These are phyloP conservation scores for Bryconaethiops microstoma DNA, from an alignment of 2,797 vertebrate genomes.

Conservation along the genomic window DNA sequence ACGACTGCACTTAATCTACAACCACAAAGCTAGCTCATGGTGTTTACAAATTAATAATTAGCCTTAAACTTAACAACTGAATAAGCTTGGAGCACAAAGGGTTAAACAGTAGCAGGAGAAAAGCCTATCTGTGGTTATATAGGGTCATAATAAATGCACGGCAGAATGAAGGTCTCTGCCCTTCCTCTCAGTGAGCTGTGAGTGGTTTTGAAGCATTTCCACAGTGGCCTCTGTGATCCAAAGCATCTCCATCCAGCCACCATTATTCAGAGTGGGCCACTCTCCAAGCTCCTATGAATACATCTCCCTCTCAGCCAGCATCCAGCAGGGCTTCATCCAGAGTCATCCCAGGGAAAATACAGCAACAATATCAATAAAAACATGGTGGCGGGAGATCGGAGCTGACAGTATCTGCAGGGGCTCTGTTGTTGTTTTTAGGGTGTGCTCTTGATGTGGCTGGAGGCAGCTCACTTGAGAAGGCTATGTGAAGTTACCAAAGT, in stretches of 20 bases:
- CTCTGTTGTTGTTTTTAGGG: constrained; percentile 52
- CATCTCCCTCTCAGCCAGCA: constrained; percentile 40
- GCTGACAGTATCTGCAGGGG: constrained; percentile 68
- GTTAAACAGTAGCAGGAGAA: constrained; percentile 20
- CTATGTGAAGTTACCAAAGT: constrained; percentile 74
- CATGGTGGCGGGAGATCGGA: constrained; percentile 67
- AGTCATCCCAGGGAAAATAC: constrained; percentile 51
- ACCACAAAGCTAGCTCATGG: not conserved
- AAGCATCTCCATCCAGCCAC: constrained; percentile 51
- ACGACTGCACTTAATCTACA: not conserved
- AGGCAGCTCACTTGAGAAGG: constrained; percentile 76
- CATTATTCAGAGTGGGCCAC: constrained; percentile 51
- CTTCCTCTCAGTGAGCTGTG: constrained; percentile 51
- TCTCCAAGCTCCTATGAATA: constrained; percentile 51
- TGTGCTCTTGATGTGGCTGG: constrained; percentile 76
- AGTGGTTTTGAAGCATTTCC: constrained; percentile 56
- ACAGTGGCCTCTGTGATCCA: constrained; percentile 54
- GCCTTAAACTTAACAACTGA: not conserved
- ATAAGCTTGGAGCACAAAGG: not conserved
- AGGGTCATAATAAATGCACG: constrained; percentile 37
- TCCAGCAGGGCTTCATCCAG: constrained; percentile 48
- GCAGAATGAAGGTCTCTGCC: constrained; percentile 45
- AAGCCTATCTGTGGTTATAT: constrained; percentile 21
- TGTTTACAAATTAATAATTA: not conserved
- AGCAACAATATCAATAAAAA: constrained; percentile 71